Evolutionary conservation across 53 echinoderm and acorn worm genomes (phyloP).

Genomic region (Zoroaster sp.): DNA sequence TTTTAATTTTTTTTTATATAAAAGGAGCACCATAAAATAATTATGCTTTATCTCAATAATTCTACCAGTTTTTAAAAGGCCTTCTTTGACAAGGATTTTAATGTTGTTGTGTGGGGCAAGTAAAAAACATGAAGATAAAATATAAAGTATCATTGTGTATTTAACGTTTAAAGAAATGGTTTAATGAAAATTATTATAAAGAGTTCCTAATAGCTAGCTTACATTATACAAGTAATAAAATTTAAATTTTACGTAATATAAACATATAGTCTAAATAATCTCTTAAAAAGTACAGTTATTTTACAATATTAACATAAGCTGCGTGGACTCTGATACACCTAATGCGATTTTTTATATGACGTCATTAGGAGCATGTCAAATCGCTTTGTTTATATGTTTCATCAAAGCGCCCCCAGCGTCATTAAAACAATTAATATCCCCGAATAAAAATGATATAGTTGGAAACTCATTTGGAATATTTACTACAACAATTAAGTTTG

Average conservation of each 20-base stretch:
- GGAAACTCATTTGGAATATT: too few species aligned
- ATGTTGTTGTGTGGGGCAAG: neutral
- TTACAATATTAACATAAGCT: conserved; percentile 17
- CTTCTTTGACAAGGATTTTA: neutral
- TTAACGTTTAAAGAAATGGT: neutral
- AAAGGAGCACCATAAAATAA: conserved; percentile 54
- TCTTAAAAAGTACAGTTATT: neutral
- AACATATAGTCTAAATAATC: neutral
- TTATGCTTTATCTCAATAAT: neutral
- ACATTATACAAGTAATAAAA: neutral
- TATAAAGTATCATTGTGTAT: neutral
- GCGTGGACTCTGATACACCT: neutral
- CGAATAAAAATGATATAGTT: too few species aligned
- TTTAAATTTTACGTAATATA: neutral
- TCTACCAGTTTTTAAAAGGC: conserved; percentile 29
- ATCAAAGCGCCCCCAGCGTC: too few species aligned
- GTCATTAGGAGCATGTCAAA: neutral
- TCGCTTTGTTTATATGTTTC: too few species aligned
- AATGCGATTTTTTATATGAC: too few species aligned
- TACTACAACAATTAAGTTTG: too few species aligned
- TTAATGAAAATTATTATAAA: neutral
- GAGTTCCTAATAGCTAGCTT: neutral
- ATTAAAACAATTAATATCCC: too few species aligned
- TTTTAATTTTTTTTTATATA: neutral
- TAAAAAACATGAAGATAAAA: neutral